phyloP scores from a whole-genome alignment of 2,113 vertebrate genomes.

The Ptilonorhynchus violaceus region DNA sequence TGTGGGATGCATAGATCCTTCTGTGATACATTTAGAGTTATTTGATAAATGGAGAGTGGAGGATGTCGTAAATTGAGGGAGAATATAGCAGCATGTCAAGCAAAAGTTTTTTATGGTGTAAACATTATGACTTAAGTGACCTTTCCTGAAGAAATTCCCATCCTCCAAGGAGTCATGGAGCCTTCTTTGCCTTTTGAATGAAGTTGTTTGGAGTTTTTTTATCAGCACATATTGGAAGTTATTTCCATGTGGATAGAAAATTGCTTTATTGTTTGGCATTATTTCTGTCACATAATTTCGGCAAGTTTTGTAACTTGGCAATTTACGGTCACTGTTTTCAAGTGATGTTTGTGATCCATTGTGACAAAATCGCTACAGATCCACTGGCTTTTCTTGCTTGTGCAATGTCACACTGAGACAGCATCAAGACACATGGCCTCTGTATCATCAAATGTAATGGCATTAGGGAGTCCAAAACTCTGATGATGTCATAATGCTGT shows the following conservation, averaged over 20 bases:
- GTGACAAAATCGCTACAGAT: not conserved
- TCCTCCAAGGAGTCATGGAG: not conserved
- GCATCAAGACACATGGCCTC: not conserved
- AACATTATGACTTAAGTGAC: not conserved
- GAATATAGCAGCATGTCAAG: not conserved
- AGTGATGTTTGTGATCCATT: not conserved
- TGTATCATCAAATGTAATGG: not conserved
- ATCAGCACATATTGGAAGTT: not conserved
- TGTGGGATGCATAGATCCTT: not conserved
- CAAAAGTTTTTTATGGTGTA: not conserved
- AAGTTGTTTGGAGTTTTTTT: not conserved
- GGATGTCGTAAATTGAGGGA: not conserved
- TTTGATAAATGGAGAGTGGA: not conserved
- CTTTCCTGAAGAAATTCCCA: not conserved
- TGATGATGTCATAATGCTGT: not conserved
- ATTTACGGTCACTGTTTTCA: not conserved
- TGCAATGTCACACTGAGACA: not conserved
- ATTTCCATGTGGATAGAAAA: not conserved
- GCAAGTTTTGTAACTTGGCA: constrained; percentile 1
- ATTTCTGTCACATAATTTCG: constrained; percentile 1
- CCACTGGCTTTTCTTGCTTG: not conserved
- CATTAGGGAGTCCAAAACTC: not conserved
- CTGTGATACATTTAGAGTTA: not conserved
- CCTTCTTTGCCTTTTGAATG: not conserved
- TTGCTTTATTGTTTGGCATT: not conserved